A percentile compares a stretch with the other conserved stretches of the same genome.
These are phyloP conservation scores for Anableps anableps DNA, from an alignment of 2,797 vertebrate species.

Conservation along the genomic window DNA sequence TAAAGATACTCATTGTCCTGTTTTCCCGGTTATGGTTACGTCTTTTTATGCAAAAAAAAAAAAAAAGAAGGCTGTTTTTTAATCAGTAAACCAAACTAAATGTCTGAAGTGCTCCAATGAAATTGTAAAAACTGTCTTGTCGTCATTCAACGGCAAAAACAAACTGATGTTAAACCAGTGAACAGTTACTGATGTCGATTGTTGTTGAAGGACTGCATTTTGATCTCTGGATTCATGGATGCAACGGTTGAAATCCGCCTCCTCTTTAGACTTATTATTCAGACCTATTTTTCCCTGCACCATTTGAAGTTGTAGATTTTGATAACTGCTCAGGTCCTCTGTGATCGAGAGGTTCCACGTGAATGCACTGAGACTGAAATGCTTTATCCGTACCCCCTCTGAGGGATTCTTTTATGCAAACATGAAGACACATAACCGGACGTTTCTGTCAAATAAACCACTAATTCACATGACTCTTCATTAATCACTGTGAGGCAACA, in stretches of 20 bases:
- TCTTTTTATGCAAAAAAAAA: conserved; percentile 3
- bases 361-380: conserved; percentile 59
- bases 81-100: conserved; percentile 38
- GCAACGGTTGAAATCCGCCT: conserved; percentile 11
- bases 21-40: background rate
- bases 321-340: conserved; percentile 66
- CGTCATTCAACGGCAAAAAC: background rate
- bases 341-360: conserved; percentile 36
- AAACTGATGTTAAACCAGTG: background rate
- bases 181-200: conserved; percentile 10
- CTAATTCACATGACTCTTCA: conserved; percentile 36
- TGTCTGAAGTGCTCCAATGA: conserved; percentile 22
- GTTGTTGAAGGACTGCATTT: conserved; percentile 15
- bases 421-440: conserved; percentile 28
- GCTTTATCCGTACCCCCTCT: conserved; percentile 52
- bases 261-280: background rate
- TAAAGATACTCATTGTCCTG: background rate
- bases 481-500: conserved; percentile 46
- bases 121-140: conserved; percentile 1
- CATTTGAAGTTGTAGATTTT: conserved; percentile 26
- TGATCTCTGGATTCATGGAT: conserved; percentile 18
- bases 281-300: background rate
- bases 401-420: conserved; percentile 61
- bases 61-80: conserved; percentile 20
- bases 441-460: conserved; percentile 35